phyloP scores from a whole-genome alignment of 2,888 invertebrate species.

The Chouioia cunea region DNA sequence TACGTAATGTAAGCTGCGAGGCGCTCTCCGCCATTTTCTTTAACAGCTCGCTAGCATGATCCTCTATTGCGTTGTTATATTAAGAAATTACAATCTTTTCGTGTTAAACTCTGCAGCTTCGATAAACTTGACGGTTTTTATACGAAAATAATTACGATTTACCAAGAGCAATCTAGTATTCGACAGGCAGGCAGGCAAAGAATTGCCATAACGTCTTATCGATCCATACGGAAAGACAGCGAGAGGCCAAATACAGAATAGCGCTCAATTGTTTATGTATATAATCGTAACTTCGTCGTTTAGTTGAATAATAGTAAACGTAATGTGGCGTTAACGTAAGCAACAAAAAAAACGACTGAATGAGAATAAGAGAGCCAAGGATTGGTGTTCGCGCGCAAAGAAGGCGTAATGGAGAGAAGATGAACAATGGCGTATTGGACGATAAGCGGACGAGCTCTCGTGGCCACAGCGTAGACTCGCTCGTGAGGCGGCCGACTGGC shows the following conservation, averaged over 20 bases:
- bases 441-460: slow-evolving; percentile 17
- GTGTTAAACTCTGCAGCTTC: no score
- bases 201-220: slow-evolving; percentile 18
- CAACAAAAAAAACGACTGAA: background rate
- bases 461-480: slow-evolving; percentile 37
- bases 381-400: slow-evolving; percentile 14
- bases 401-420: slow-evolving; percentile 28
- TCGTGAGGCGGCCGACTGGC: slow-evolving; percentile 45
- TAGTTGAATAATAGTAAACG: no score
- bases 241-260: background rate
- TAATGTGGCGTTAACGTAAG: no score
- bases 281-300: no score
- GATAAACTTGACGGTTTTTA: no score
- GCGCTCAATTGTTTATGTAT: background rate
- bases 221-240: slow-evolving; percentile 35
- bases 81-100: no score
- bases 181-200: no score
- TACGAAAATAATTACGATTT: no score
- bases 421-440: slow-evolving; percentile 37
- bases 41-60: slow-evolving; percentile 37
- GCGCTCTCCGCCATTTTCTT: slow-evolving; percentile 43
- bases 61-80: slow-evolving; percentile 32
- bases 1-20: slow-evolving; percentile 42
- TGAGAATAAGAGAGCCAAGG: slow-evolving; percentile 16
- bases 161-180: no score